Evolutionary conservation across 2,113 vertebrate genomes (phyloP).

Genomic region (Loxodonta africana): DNA sequence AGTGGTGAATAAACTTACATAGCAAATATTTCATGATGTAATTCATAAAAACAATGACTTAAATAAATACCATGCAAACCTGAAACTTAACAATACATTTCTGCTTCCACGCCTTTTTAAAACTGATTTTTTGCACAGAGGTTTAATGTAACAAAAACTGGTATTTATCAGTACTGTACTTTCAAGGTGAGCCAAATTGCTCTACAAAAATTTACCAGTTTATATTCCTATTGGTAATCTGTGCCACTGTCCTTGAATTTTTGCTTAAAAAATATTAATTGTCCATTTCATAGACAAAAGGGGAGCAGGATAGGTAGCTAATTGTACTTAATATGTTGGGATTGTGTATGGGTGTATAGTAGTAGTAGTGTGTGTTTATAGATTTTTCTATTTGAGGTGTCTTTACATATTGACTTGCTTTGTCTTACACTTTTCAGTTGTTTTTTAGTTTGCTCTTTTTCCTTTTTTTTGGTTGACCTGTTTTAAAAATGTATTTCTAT

Average conservation of each 20-base stretch:
- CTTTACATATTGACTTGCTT: neutral
- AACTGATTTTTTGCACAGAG: neutral
- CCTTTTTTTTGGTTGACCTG: neutral
- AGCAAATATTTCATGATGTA: neutral
- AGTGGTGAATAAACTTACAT: neutral
- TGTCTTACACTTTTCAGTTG: neutral
- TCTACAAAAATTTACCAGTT: neutral
- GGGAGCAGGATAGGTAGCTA: neutral
- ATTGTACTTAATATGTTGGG: neutral
- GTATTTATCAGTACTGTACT: neutral
- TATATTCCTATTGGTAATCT: neutral
- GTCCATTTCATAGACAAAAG: neutral
- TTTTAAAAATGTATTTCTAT: neutral
- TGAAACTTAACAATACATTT: constrained; percentile 11
- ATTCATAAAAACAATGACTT: neutral
- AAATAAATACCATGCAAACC: neutral
- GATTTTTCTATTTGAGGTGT: constrained; percentile 1
- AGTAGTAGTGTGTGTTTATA: neutral
- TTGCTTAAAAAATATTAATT: constrained; percentile 29
- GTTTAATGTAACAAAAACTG: neutral
- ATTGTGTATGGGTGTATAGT: neutral
- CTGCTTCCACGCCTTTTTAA: neutral
- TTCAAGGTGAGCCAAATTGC: constrained; percentile 1
- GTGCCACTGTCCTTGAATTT: neutral
- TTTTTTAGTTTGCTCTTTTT: neutral